phyloP scores from a whole-genome alignment of 2,113 vertebrate genomes.

The Scytalopus superciliaris region DNA sequence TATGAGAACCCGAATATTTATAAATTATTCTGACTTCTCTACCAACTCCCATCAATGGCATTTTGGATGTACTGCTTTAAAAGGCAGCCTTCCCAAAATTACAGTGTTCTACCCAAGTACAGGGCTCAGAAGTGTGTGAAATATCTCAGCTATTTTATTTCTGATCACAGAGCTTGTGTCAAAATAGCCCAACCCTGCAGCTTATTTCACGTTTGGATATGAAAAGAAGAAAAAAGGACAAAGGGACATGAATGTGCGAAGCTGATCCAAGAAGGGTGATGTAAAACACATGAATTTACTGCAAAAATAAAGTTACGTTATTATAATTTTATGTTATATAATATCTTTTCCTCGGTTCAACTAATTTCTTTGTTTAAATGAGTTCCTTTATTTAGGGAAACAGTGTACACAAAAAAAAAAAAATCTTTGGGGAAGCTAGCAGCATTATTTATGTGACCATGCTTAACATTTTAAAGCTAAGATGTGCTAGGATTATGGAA shows the following conservation, averaged over 20 bases:
- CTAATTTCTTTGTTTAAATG: background rate
- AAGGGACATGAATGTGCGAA: background rate
- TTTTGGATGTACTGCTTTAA: background rate
- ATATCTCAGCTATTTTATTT: background rate
- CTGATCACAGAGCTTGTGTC: background rate
- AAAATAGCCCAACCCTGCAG: background rate
- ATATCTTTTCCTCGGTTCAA: background rate
- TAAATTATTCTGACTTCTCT: background rate
- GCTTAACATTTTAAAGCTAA: background rate
- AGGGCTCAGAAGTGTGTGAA: background rate
- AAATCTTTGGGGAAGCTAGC: background rate
- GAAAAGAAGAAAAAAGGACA: background rate
- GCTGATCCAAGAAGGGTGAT: background rate
- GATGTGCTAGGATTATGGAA: background rate
- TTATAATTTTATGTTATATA: background rate
- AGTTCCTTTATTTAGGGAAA: background rate
- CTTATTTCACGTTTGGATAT: background rate
- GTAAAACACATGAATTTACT: background rate
- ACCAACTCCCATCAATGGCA: background rate
- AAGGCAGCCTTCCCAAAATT: background rate
- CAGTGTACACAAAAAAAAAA: accelerated
- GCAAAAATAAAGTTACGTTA: background rate
- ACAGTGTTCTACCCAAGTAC: background rate
- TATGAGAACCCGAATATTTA: background rate
- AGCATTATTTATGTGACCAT: background rate